Evolutionary conservation across 2,888 invertebrate genomes (phyloP), one percentile per base, ranked within the genome.

Genomic region (Apamea epomidion): DNA sequence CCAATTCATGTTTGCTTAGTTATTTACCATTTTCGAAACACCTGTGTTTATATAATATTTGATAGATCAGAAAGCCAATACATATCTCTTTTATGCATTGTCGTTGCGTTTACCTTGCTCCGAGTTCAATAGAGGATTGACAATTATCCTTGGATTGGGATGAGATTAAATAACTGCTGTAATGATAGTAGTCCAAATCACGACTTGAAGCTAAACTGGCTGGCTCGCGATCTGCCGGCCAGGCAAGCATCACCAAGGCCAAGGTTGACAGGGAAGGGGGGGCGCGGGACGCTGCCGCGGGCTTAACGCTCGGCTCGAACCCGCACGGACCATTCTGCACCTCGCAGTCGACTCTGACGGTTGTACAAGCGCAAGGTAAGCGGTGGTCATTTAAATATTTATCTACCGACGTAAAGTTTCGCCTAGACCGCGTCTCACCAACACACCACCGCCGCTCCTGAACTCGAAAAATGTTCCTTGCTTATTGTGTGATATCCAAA

Each of bases 331-430:
- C 97, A 97, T 97, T 97, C 97, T 97, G 95, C 97, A 96, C 97
- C 96, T 96, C 95, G 97, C 97, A 97, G 97, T 97, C 96, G 97
- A 95, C 96, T 96, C 94, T 95, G 94, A 97, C 97, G 97, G 97
- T 97, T 96, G 97, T 97, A 92, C 96, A 94, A 96, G 96, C 94
- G 95, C 94, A 96, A 97, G 97, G 97, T 97, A 97, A 97, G 97
- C 96, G 94, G 96, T 95, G 95, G 94, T 94, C 92, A 92, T 91
- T 94, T 93, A 91, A 90, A 92, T 92, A 91, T 88, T 91, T 91
- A 91, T 94, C 90, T 93, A 92, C 91, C 93, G 91, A 91, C 92
- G 89, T 84, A 90, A 89, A 85, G 89, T 86, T 88, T 90, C 85
- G 81, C 80, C 87, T 87, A 75, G 71, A 74, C 54, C 90, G 84